Conservation (phyloP, 2,113 vertebrate species). For the Dromiciops gliroides region DNA sequence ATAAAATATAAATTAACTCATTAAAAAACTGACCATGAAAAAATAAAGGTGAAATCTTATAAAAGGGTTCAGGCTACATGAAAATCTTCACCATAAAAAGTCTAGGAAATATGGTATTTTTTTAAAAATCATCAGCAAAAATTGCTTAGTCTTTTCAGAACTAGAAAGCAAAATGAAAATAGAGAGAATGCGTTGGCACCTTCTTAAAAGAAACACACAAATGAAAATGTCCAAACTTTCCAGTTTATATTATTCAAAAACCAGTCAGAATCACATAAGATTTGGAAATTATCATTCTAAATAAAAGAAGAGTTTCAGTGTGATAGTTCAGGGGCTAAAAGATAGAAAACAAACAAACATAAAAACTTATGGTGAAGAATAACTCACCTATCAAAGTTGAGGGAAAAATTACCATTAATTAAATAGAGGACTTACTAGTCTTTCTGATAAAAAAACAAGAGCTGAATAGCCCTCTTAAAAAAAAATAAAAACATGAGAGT, state of each 20-base stretch:
- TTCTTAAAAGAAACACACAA: neutral
- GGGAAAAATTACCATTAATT: neutral
- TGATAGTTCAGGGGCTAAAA: neutral
- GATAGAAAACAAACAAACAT: neutral
- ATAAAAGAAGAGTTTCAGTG: neutral
- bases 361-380: neutral
- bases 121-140: neutral
- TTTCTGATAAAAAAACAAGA: neutral
- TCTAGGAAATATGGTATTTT: neutral
- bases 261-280: neutral
- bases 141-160: neutral
- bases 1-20: neutral
- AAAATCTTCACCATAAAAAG: neutral
- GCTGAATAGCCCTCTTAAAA: neutral
- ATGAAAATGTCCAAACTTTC: neutral
- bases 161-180: neutral
- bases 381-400: neutral
- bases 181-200: neutral
- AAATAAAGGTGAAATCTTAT: neutral
- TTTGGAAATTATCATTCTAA: neutral
- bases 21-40: neutral
- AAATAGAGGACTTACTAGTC: neutral
- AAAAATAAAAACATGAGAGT: neutral
- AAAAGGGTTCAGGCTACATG: neutral
- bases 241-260: neutral